A percentile compares a stretch with the other conserved stretches of the same genome.
These are phyloP conservation scores for Platichthys flesus DNA, from an alignment of 2,113 vertebrate genomes.

Conservation along the genomic window DNA sequence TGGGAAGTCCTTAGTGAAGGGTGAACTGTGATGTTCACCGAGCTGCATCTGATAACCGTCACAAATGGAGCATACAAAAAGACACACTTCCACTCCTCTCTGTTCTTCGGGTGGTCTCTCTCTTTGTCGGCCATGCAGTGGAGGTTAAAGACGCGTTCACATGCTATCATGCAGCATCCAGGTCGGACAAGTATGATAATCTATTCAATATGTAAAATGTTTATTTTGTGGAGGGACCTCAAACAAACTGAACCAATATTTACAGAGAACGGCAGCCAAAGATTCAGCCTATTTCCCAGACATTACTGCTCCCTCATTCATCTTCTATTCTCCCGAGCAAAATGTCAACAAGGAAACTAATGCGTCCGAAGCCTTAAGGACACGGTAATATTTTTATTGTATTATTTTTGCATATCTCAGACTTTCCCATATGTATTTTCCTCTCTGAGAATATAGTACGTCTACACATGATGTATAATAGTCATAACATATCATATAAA, in stretches of 20 bases:
- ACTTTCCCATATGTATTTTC: slow-evolving; percentile 17
- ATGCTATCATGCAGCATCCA: slow-evolving; percentile 81
- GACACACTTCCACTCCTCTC: slow-evolving; percentile 69
- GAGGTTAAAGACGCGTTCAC: slow-evolving; percentile 77
- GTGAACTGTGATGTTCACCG: slow-evolving; percentile 57
- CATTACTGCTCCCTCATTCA: slow-evolving; percentile 72
- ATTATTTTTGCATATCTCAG: slow-evolving; percentile 54
- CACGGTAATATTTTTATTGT: slow-evolving; percentile 24
- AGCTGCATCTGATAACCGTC: slow-evolving; percentile 73
- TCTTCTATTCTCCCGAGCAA: slow-evolving; percentile 74
- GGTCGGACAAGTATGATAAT: slow-evolving; percentile 80
- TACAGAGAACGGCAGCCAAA: slow-evolving; percentile 78
- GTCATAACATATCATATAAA: neutral
- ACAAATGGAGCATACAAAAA: slow-evolving; percentile 77
- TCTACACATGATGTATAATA: slow-evolving; percentile 1
- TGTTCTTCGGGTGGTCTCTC: slow-evolving; percentile 73
- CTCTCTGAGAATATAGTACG: neutral
- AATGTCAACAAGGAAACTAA: slow-evolving; percentile 60
- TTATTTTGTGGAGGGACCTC: slow-evolving; percentile 79
- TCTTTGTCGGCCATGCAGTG: slow-evolving; percentile 55
- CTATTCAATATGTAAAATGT: slow-evolving; percentile 81
- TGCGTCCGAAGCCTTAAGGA: slow-evolving; percentile 52
- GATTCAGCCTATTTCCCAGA: slow-evolving; percentile 76
- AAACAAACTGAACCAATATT: slow-evolving; percentile 84
- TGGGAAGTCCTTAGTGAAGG: slow-evolving; percentile 58